These are phyloP conservation scores for Hydractinia echinata DNA, from an alignment of 30 jellyfish, hydroid and myxozoan genomes.

Conservation along the genomic window DNA sequence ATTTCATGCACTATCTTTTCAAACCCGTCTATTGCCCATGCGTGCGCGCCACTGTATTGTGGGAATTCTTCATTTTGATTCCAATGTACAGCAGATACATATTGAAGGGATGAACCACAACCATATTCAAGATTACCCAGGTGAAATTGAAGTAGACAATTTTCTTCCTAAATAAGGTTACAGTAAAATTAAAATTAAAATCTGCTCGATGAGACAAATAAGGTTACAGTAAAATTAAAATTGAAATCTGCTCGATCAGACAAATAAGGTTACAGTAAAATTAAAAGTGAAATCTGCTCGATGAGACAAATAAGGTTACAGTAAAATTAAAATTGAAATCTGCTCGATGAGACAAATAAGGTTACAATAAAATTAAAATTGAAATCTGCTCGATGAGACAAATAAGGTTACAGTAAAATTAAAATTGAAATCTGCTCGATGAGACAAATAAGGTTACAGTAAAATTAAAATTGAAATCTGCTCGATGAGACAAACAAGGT, in stretches of 20 bases:
- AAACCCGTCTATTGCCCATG: slow-evolving; percentile 83
- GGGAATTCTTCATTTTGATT: slow-evolving; percentile 86
- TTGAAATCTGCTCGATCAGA: no score
- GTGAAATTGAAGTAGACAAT: slow-evolving; percentile 60
- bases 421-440: no score
- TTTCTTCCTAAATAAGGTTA: slow-evolving; percentile 46
- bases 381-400: no score
- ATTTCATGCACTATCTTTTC: slow-evolving; percentile 32
- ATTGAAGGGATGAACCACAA: slow-evolving; percentile 72
- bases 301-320: neutral
- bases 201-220: neutral
- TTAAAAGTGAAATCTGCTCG: no score
- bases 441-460: neutral
- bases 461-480: no score
- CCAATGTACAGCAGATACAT: slow-evolving; percentile 87
- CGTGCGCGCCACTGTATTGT: slow-evolving; percentile 88
- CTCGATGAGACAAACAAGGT: no score
- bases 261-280: neutral
- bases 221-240: neutral
- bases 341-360: neutral
- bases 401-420: neutral
- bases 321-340: no score
- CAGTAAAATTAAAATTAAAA: no score
- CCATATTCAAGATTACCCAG: slow-evolving; percentile 87
- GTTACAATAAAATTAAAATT: neutral